Base-by-base conservation (phyloP, 2,888 invertebrate species). In the Petrolisthes manimaculis region DNA sequence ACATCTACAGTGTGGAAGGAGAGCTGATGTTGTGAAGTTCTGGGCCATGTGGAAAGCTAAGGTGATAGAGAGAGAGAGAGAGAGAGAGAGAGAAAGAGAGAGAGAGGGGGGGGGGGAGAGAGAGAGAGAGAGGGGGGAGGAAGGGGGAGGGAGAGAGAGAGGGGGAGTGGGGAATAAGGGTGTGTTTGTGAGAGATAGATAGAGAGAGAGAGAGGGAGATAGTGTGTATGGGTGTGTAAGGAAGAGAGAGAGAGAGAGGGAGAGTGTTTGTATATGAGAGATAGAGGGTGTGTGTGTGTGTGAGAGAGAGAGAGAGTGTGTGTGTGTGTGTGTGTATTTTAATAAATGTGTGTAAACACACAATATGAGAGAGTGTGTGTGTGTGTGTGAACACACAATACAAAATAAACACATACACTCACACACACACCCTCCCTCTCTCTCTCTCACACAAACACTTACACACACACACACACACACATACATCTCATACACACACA, bases 31-130 rank as follows among this genome's bases (percentile, higher is more conserved):
- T 0, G 96, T 97, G 92, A 98, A 98, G 93, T 94, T 98, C 9
- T 98, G 98, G 98, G 93, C 97, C 91, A 96, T 97, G 96, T 97
- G 98, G 95, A 96, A 97, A 92, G 96, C 97, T 5, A 98, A 98
- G 93, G 95, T 94, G 88, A 83, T 89, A n/a, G 74, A 74, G n/a
- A 74, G 74, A 74, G n/a, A 74, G n/a, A n/a, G n/a, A 21, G 74
- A n/a, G 74, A 74, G 74, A 74, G 74, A n/a, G 74, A 74, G 74
- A 74, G 74, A 74, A n/a, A 74, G 74, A 74, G 74, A 74, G 74
- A 74, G 74, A 74, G 5, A 74, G 74, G 21, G 74, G n/a, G 21
- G n/a, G 74, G n/a, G 74, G 21, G 18, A n/a, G 21, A 74, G 21
- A n/a, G 21, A 21, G 21, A 21, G 74, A 74, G 74, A 74, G n/a